Base-by-base conservation (phyloP, 2,888 invertebrate genomes). In the Kuschelorhynchus macadamiae region DNA sequence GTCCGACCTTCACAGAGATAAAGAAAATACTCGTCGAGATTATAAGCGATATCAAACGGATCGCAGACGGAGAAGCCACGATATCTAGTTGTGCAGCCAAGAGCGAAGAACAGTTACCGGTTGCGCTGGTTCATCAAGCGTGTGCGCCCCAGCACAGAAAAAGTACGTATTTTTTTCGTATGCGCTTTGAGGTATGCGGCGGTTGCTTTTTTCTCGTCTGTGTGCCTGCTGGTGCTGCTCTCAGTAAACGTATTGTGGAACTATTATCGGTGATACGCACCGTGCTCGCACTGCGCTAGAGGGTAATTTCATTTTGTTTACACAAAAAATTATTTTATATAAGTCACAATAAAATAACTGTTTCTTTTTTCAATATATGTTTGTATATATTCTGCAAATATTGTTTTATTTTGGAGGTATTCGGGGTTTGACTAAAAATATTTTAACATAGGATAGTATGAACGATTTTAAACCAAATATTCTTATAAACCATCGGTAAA, bases 1-100 rank as follows among this genome's bases (percentile, higher is more conserved):
- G 97, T 76, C 96, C 96, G 67, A 90, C 92, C 76, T 96, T 96
- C 86, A 87, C 89, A 41, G 95, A 96, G 82, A 91, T 94, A 81
- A 90, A 90, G 76, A 87, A 87, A 76, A 90, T 88, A 80, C 84
- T 91, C 73, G 86, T 85, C 67, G 87, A 88, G 76, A 86, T 91
- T 70, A 85, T 90, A 80, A 74, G 74, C 33, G 83, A 83, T 32
- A 65, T 81, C 71, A 18, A 47, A 16, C 53, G 17, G 25, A 49
- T 47, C 1, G 12, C 46, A 33, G 62, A 53, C 11, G 77, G 81
- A 16, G 56, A 52, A 20, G 76, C 77, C 32, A 75, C 77, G 61
- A 75, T 76, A 57, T 75, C 77, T 41, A 72, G 74, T 52, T 70
- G 75, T 77, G 78, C 78, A 32, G 85, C 86, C 44, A 82, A 83